Evolutionary conservation across 2,797 vertebrate species (phyloP).

Genomic region (Semotilus atromaculatus): DNA sequence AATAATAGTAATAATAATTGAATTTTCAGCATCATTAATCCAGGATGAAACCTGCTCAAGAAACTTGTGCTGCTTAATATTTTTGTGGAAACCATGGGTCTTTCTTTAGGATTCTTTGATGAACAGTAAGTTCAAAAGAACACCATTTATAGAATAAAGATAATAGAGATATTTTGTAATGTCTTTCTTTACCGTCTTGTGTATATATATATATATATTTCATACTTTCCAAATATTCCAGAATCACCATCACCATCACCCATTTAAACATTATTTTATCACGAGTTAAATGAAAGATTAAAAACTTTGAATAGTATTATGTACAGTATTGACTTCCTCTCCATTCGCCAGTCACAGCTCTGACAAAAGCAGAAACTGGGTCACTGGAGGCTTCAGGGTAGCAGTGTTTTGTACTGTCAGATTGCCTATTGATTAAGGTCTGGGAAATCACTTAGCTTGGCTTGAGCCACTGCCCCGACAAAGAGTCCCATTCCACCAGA

Average conservation of each 20-base stretch:
- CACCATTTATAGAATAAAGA: neutral
- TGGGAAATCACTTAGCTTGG: slow-evolving; percentile 50
- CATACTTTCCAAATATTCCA: neutral
- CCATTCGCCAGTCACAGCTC: slow-evolving; percentile 17
- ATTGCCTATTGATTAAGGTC: slow-evolving; percentile 58
- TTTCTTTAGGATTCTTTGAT: neutral
- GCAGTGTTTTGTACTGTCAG: slow-evolving; percentile 42
- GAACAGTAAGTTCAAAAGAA: neutral
- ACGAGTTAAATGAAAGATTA: neutral
- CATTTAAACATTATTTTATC: neutral
- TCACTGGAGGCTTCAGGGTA: slow-evolving; percentile 45
- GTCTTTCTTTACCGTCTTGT: neutral
- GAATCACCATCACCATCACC: neutral
- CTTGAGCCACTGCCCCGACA: slow-evolving; percentile 26
- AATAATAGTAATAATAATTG: too few relatives aligned
- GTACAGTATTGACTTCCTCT: slow-evolving; percentile 31
- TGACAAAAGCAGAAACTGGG: slow-evolving; percentile 26
- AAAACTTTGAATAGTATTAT: slow-evolving; percentile 1
- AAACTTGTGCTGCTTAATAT: neutral
- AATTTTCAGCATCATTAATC: too few relatives aligned
- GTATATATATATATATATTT: neutral
- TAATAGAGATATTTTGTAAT: neutral
- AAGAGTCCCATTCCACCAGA: slow-evolving; percentile 34
- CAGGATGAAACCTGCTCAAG: neutral
- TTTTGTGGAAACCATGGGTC: neutral